phyloP scores from a whole-genome alignment of 1,140 invertebrate genomes.

The Conus betulinus region DNA sequence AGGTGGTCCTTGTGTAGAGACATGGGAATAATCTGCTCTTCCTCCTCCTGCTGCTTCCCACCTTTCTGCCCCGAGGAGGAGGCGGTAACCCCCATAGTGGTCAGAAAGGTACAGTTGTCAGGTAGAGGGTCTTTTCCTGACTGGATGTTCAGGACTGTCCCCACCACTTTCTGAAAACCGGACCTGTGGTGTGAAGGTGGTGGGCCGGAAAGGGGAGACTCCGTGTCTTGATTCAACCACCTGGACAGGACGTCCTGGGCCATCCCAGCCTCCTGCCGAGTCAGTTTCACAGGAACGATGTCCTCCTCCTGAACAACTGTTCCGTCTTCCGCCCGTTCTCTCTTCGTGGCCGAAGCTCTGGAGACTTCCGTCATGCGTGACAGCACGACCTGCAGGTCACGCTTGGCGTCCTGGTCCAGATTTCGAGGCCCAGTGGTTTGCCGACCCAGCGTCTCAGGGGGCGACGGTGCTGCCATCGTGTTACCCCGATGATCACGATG shows the following conservation, averaged over 20 bases:
- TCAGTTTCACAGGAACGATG: slow-evolving; percentile 28
- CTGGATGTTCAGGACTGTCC: slow-evolving; percentile 1
- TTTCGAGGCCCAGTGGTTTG: neutral
- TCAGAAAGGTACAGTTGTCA: neutral
- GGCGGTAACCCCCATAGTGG: slow-evolving; percentile 17
- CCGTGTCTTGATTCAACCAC: slow-evolving; percentile 22
- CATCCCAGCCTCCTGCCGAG: slow-evolving; percentile 21
- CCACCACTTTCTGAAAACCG: slow-evolving; percentile 14
- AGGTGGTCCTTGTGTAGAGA: slow-evolving; percentile 29
- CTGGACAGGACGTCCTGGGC: slow-evolving; percentile 9
- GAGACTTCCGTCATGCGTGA: neutral
- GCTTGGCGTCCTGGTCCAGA: slow-evolving; percentile 20
- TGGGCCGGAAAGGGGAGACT: neutral
- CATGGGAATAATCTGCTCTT: slow-evolving; percentile 30
- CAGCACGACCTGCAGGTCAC: slow-evolving; percentile 28
- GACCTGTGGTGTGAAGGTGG: neutral
- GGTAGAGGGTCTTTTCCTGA: neutral
- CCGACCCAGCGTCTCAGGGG: slow-evolving; percentile 1
- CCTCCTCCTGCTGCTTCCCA: slow-evolving; percentile 1
- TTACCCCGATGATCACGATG: slow-evolving; percentile 20
- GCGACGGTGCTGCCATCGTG: neutral
- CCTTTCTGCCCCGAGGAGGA: neutral
- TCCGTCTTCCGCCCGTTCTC: neutral
- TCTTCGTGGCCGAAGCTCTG: neutral
- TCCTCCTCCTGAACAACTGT: slow-evolving; percentile 23